phyloP scores from a whole-genome alignment of 1,140 invertebrate species.

The Drosophila rhopaloa region DNA sequence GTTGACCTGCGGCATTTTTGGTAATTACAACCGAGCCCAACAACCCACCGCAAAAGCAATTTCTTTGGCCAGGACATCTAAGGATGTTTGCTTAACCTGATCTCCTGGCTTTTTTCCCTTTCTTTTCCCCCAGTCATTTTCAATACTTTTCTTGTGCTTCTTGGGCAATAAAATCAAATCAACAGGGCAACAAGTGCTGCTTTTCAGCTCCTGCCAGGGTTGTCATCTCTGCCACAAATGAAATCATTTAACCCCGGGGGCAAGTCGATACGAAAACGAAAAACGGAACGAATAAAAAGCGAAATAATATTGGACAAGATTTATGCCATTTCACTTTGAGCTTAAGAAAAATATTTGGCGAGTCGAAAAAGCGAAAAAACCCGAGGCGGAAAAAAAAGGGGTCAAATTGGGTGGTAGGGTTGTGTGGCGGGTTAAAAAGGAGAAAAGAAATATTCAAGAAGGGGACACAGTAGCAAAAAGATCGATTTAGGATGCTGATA shows the following conservation, averaged over 20 bases:
- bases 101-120: background rate
- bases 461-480: background rate
- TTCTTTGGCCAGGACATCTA: conserved; percentile 29
- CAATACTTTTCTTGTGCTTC: conserved; percentile 47
- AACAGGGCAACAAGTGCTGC: conserved; percentile 56
- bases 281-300: conserved; percentile 20
- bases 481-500: background rate
- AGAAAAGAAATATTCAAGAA: background rate
- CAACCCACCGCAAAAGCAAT: conserved; percentile 43
- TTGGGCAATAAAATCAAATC: conserved; percentile 66
- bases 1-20: conserved; percentile 44
- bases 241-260: conserved; percentile 67
- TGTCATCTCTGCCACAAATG: conserved; percentile 55
- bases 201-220: conserved; percentile 28
- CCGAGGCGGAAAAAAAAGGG: background rate
- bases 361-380: conserved; percentile 27
- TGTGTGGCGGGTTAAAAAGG: conserved; percentile 4
- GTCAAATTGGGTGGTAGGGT: conserved; percentile 2
- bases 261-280: conserved; percentile 31
- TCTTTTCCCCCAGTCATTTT: conserved; percentile 28
- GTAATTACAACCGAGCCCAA: conserved; percentile 44
- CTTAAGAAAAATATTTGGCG: conserved; percentile 72
- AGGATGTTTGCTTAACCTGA: conserved; percentile 14
- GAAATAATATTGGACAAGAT: conserved; percentile 70
- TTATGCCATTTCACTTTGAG: conserved; percentile 69